These are phyloP conservation scores for Drosophila subquinaria DNA, from an alignment of 2,888 invertebrate genomes.

Conservation along the genomic window DNA sequence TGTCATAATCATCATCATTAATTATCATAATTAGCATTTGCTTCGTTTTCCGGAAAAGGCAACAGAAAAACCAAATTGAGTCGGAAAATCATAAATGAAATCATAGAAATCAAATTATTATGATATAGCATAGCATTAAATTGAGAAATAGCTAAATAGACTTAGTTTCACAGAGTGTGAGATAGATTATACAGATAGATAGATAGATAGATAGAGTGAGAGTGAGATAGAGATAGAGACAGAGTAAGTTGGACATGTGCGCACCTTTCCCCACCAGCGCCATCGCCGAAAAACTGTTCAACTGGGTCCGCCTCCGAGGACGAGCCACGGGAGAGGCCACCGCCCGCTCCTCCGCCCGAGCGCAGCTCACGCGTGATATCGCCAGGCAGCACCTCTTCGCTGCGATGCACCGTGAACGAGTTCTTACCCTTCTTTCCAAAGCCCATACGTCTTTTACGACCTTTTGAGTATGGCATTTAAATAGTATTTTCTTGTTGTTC, in stretches of 20 bases:
- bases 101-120: constrained; percentile 39
- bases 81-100: constrained; percentile 56
- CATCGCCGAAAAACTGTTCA: constrained; percentile 90
- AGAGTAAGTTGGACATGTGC: constrained; percentile 77
- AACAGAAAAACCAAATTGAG: constrained; percentile 61
- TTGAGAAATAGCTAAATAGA: constrained; percentile 46
- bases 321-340: constrained; percentile 91
- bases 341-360: constrained; percentile 62
- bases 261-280: constrained; percentile 91
- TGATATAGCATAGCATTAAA: constrained; percentile 52
- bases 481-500: constrained; percentile 44
- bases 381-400: constrained; percentile 98
- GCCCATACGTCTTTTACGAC: constrained; percentile 97
- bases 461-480: constrained; percentile 87
- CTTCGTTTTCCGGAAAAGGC: constrained; percentile 46
- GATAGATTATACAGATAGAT: constrained; percentile 43
- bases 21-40: constrained; percentile 31
- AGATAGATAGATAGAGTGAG: constrained; percentile 43
- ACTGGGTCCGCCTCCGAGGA: constrained; percentile 98
- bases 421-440: constrained; percentile 98
- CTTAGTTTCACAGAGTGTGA: constrained; percentile 40
- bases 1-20: constrained; percentile 35
- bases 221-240: constrained; percentile 43
- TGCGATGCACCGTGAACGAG: constrained; percentile 98
- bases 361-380: constrained; percentile 87